Percentiles rank a stretch among this genome's conserved stretches.
These are phyloP conservation scores for Zootermopsis nevadensis DNA, from an alignment of 2,888 invertebrate species.

Conservation along the genomic window DNA sequence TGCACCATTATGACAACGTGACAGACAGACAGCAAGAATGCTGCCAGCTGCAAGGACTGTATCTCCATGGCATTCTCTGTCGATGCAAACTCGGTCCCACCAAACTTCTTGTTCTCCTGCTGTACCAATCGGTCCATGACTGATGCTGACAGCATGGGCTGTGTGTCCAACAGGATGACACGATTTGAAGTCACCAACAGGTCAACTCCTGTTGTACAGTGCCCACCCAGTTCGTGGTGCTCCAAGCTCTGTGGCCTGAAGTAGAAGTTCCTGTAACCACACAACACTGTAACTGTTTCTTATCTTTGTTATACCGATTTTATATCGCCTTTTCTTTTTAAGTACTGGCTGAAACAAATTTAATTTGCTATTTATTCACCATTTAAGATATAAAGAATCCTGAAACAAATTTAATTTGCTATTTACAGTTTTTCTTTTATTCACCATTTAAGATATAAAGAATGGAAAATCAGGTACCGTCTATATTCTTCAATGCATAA, in stretches of 20 bases:
- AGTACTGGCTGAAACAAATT: too few relatives aligned
- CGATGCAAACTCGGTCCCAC: conserved; percentile 67
- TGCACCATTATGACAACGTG: conserved; percentile 90
- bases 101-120: conserved; percentile 61
- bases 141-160: conserved; percentile 79
- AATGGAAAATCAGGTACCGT: too few relatives aligned
- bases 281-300: neutral
- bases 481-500: too few relatives aligned
- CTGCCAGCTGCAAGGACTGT: conserved; percentile 81
- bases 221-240: conserved; percentile 74
- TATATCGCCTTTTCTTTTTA: too few relatives aligned
- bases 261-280: conserved; percentile 45
- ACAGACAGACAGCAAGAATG: conserved; percentile 89
- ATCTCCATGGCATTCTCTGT: conserved; percentile 74
- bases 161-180: conserved; percentile 88
- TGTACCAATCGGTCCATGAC: conserved; percentile 74
- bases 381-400: too few relatives aligned
- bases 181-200: conserved; percentile 79
- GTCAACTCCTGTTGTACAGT: conserved; percentile 80
- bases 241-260: conserved; percentile 71
- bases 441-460: too few relatives aligned
- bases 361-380: too few relatives aligned
- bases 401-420: too few relatives aligned
- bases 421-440: too few relatives aligned
- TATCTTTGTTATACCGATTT: too few relatives aligned